A percentile compares a stretch with the other conserved stretches of the same genome.
These are phyloP conservation scores for Oedothorax gibbosus DNA, from an alignment of 1,140 invertebrate genomes.

Conservation along the genomic window DNA sequence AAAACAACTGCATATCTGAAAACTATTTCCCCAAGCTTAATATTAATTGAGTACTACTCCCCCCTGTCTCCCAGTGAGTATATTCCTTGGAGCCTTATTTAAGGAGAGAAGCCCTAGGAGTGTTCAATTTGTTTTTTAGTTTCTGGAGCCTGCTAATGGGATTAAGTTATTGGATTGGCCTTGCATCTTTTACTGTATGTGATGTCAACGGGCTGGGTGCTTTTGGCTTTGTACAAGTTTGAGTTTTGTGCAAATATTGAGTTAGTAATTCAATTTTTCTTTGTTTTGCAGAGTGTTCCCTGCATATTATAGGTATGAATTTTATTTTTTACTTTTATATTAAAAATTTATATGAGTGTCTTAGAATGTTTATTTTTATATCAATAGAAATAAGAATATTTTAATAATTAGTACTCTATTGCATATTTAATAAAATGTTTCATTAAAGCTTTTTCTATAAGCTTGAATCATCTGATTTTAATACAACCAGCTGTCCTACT, in stretches of 20 bases:
- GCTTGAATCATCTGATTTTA: too few relatives aligned
- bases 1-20: too few relatives aligned
- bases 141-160: constrained; percentile 21
- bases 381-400: too few relatives aligned
- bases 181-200: constrained; percentile 26
- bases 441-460: too few relatives aligned
- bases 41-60: too few relatives aligned
- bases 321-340: neutral
- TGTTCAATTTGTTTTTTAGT: neutral
- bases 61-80: neutral
- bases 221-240: neutral
- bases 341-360: neutral
- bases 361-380: too few relatives aligned
- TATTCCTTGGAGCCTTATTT: neutral
- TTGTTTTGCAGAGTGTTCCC: constrained; percentile 46
- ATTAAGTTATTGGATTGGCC: constrained; percentile 58
- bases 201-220: neutral
- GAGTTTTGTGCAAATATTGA: neutral
- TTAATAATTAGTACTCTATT: too few relatives aligned
- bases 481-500: too few relatives aligned
- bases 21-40: too few relatives aligned
- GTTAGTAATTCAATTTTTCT: neutral
- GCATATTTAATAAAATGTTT: too few relatives aligned
- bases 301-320: constrained; percentile 52
- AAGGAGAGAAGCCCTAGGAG: constrained; percentile 20